Evolutionary conservation across 2,888 invertebrate species (phyloP).

Genomic region (Heliconius cydno): DNA sequence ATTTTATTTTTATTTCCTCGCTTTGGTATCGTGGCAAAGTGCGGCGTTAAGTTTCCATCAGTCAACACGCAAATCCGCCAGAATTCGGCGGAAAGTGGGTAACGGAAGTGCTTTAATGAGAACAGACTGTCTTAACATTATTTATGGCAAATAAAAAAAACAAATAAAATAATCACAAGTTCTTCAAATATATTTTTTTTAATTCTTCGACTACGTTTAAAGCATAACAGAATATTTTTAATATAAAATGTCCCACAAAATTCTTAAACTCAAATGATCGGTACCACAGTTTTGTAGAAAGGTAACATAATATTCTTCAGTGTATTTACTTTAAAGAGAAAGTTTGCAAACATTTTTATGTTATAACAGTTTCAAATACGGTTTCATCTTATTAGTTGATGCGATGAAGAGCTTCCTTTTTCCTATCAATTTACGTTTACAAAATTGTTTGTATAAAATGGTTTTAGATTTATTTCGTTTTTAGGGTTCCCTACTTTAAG

Average conservation of each 20-base stretch:
- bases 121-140: too few relatives aligned
- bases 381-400: slow-evolving; percentile 9
- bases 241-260: neutral
- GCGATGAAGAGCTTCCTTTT: neutral
- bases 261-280: neutral
- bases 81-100: too few relatives aligned
- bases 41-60: too few relatives aligned
- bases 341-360: slow-evolving; percentile 9
- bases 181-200: too few relatives aligned
- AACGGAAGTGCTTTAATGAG: too few relatives aligned
- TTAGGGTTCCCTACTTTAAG: neutral
- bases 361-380: slow-evolving; percentile 8
- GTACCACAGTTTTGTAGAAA: neutral
- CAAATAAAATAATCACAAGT: too few relatives aligned
- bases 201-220: neutral
- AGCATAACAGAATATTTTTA: neutral
- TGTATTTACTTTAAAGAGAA: neutral
- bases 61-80: too few relatives aligned
- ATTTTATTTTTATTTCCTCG: too few relatives aligned
- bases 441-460: neutral
- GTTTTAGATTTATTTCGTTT: neutral
- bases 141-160: too few relatives aligned
- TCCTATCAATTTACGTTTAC: neutral
- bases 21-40: too few relatives aligned
- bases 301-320: neutral